Evolutionary conservation across 1,140 invertebrate species (phyloP).

Genomic region (Arion vulgaris): DNA sequence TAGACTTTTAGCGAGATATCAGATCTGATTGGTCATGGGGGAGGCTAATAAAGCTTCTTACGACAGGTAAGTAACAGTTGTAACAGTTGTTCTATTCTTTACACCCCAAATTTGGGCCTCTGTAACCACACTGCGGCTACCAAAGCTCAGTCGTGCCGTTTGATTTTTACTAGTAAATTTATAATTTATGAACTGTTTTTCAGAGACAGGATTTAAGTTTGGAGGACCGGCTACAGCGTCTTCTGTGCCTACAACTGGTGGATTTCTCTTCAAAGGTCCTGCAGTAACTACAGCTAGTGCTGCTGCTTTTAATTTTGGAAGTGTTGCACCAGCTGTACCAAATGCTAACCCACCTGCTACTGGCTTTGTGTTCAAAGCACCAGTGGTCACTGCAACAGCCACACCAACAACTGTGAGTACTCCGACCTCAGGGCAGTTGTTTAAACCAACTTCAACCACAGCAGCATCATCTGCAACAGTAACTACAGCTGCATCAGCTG

Average conservation of each 20-base stretch:
- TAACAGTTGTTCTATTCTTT: too few relatives aligned
- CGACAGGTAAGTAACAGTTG: too few relatives aligned
- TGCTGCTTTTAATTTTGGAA: constrained; percentile 47
- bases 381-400: constrained; percentile 33
- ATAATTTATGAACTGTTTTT: not conserved
- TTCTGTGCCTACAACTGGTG: constrained; percentile 20
- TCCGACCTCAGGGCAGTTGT: constrained; percentile 9
- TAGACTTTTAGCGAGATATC: too few relatives aligned
- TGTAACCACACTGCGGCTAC: too few relatives aligned
- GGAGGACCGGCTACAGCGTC: not conserved
- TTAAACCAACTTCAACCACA: not conserved
- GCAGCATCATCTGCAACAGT: not conserved
- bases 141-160: too few relatives aligned
- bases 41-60: too few relatives aligned
- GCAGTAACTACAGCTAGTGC: constrained; percentile 29
- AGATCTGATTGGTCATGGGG: too few relatives aligned
- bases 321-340: constrained; percentile 10
- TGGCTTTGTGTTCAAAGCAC: constrained; percentile 30
- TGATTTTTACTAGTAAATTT: too few relatives aligned
- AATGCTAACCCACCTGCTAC: constrained; percentile 23
- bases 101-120: too few relatives aligned
- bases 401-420: constrained; percentile 15
- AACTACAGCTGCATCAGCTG: not conserved
- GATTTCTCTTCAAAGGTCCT: constrained; percentile 49
- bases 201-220: constrained; percentile 42